A percentile compares a stretch with the other conserved stretches of the same genome.
These are phyloP conservation scores for Acleris holmiana DNA, from an alignment of 2,888 invertebrate species.

Conservation along the genomic window DNA sequence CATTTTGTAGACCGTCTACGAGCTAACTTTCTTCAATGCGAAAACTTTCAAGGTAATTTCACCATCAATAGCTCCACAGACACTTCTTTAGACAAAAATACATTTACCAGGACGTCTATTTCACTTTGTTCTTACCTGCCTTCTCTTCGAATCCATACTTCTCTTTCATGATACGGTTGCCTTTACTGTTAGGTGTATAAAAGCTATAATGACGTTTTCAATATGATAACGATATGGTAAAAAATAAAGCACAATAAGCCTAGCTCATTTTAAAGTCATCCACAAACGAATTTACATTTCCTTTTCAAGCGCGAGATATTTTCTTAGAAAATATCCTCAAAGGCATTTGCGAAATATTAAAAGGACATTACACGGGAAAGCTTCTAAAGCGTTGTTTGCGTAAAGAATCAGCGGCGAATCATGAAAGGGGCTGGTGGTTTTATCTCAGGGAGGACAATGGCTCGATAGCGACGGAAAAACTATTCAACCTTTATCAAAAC, in stretches of 20 bases:
- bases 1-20: slow-evolving; percentile 21
- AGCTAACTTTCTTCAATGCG: slow-evolving; percentile 1
- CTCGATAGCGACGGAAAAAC: slow-evolving; percentile 58
- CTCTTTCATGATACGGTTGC: too few relatives aligned
- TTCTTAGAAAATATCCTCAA: slow-evolving; percentile 44
- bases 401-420: slow-evolving; percentile 47
- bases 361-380: slow-evolving; percentile 61
- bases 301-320: slow-evolving; percentile 12
- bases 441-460: slow-evolving; percentile 52
- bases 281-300: slow-evolving; percentile 28
- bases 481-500: slow-evolving; percentile 58
- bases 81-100: not conserved
- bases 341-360: slow-evolving; percentile 62
- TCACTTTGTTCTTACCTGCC: too few relatives aligned
- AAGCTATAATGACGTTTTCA: too few relatives aligned
- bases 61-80: slow-evolving; percentile 17
- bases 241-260: too few relatives aligned
- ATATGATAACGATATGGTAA: too few relatives aligned
- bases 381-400: slow-evolving; percentile 57
- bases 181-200: too few relatives aligned
- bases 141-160: too few relatives aligned
- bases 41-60: slow-evolving; percentile 20
- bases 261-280: slow-evolving; percentile 12
- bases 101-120: not conserved
- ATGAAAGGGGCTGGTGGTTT: slow-evolving; percentile 47